Conservation (phyloP, 1,140 invertebrate species). For the Episyrphus balteatus region DNA sequence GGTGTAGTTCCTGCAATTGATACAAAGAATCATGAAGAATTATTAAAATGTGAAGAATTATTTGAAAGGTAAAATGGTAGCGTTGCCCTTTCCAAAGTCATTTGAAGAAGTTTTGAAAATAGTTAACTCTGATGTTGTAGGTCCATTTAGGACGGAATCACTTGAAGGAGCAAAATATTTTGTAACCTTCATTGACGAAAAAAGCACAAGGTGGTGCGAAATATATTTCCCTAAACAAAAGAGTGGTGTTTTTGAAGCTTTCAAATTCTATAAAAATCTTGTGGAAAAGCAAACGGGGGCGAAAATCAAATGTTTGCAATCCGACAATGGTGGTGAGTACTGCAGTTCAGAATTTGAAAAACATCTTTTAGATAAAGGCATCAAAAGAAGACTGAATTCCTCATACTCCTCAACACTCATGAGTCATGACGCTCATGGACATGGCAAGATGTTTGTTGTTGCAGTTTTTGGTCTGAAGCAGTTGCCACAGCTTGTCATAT, state of each 20-base stretch:
- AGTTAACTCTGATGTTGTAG: neutral
- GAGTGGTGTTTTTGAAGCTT: neutral
- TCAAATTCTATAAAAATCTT: neutral
- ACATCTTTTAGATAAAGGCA: neutral
- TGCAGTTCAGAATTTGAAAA: no score
- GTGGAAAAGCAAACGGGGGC: neutral
- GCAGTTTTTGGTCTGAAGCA: conserved; percentile 17
- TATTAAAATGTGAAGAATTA: no score
- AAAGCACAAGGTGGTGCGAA: neutral
- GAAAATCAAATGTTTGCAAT: neutral
- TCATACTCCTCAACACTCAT: conserved; percentile 9
- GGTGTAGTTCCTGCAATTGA: neutral
- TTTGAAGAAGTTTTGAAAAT: neutral
- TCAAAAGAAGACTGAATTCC: conserved; percentile 10
- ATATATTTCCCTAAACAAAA: neutral
- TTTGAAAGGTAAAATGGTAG: neutral
- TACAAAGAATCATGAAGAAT: neutral
- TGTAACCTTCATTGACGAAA: neutral
- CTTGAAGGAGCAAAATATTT: neutral
- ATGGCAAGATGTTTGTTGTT: conserved; percentile 13
- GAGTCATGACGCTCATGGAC: conserved; percentile 7
- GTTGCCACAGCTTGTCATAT: conserved; percentile 11
- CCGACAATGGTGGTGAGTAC: no score
- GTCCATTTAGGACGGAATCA: neutral
- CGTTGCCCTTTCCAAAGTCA: neutral